These are phyloP conservation scores for Calidris pugnax DNA, from an alignment of 2,113 vertebrate genomes.

Conservation along the genomic window DNA sequence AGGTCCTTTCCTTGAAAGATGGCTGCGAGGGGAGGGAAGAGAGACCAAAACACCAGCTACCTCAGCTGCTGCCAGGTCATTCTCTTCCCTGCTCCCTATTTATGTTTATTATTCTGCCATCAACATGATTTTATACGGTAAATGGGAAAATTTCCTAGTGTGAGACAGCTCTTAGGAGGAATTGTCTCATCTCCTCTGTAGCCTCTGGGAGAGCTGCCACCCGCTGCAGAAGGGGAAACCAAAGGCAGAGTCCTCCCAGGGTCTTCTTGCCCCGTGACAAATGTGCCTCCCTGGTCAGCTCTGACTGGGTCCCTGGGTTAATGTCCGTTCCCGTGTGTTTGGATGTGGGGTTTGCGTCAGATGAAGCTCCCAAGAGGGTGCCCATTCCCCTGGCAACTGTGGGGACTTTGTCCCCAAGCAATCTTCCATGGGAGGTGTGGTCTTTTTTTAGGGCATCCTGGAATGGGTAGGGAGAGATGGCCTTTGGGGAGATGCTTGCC, in stretches of 20 bases:
- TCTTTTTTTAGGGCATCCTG: background rate
- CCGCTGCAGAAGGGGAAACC: background rate
- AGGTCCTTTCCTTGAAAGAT: background rate
- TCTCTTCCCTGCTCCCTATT: background rate
- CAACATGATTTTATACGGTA: background rate
- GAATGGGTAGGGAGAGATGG: background rate
- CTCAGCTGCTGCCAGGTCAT: background rate
- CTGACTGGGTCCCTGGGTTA: background rate
- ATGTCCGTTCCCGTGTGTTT: rapidly evolving
- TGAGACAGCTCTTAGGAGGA: background rate
- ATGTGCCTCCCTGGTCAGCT: background rate
- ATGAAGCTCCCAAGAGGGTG: background rate
- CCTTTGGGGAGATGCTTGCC: background rate
- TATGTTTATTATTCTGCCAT: background rate
- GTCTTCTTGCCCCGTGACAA: background rate
- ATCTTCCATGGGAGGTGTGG: background rate
- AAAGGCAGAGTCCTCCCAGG: background rate
- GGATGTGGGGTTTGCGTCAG: background rate
- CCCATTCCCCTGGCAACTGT: rapidly evolving
- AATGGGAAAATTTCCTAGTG: background rate
- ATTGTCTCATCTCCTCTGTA: background rate
- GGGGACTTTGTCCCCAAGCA: background rate
- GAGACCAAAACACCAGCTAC: background rate
- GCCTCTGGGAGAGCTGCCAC: background rate
- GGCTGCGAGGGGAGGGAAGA: background rate